Evolutionary conservation across 2,888 invertebrate genomes (phyloP), one percentile per base, ranked within the genome.

Genomic region (Mythimna albipuncta): DNA sequence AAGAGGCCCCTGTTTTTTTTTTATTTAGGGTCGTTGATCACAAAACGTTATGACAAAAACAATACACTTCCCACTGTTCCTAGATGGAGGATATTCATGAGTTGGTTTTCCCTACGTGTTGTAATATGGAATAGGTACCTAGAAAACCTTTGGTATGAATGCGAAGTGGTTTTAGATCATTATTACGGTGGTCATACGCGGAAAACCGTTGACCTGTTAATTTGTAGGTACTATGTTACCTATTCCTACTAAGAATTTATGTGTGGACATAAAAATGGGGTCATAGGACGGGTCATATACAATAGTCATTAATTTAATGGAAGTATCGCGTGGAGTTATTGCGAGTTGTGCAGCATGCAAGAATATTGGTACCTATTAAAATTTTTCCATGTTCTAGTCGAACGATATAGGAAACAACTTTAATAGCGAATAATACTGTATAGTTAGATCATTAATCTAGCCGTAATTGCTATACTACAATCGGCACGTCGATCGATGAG

Each of bases 281-380:
- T 64, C 64, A 81, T 35, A 58, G 47, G 47, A 16, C 16, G 47
- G 68, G 55, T 64, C 55, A 68, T 41, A 64, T 11, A 10, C 16
- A 41, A 10, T 41, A 62, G 52, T 68, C 55, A 65, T 79, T 54
- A 69, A 55, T 55, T 61, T 67, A 82, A 82, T 82, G 61, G 58
- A 50, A n/a, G 35, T 58, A 44, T 81, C 54, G 73, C 79, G 66
- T 82, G 69, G 7, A 58, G 44, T 26, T 35, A 55, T 52, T 44
- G 11, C 3, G 41, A 44, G 41, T 44, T 47, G 13, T 58, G 32
- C 13, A 52, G 1, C 11, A 41, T 13, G 19, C 35, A 72, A 26
- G 41, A 67, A 67, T 50, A 63, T 79, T 52, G 63, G 52, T 38
- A 44, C 13, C 13, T 44, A 79, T 44, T 50, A 5, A 11, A 69